These are phyloP conservation scores for Diplosoma virens DNA, from an alignment of 23 tunicate genomes.

Conservation along the genomic window DNA sequence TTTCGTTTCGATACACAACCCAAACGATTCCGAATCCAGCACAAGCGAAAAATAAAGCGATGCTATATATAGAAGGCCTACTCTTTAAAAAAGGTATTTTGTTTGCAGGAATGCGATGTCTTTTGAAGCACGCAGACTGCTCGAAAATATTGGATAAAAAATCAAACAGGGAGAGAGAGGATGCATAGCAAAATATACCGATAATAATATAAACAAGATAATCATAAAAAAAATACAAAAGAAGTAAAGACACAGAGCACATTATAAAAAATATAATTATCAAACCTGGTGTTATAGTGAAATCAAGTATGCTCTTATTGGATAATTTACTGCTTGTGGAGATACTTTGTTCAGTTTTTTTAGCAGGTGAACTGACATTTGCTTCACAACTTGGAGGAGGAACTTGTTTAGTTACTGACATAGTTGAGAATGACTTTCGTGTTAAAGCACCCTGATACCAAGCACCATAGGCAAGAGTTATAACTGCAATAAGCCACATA, in stretches of 20 bases:
- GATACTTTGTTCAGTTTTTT: background rate
- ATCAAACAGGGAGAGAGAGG: constrained; percentile 55
- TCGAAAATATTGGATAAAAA: constrained; percentile 30
- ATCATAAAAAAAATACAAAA: constrained; percentile 82
- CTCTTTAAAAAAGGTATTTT: constrained; percentile 29
- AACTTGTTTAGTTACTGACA: background rate
- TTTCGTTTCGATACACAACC: constrained; percentile 48
- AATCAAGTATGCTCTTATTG: background rate
- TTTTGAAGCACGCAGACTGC: constrained; percentile 43
- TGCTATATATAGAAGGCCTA: constrained; percentile 38
- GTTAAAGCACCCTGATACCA: constrained; percentile 41
- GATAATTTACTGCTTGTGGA: background rate
- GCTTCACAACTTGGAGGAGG: background rate
- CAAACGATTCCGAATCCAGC: constrained; percentile 43
- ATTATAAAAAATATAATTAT: constrained; percentile 54
- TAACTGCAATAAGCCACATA: constrained; percentile 70
- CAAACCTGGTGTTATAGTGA: constrained; percentile 12
- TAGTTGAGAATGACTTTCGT: no score
- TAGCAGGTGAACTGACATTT: no score
- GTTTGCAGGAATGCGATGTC: constrained; percentile 40
- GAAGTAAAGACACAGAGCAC: constrained; percentile 70
- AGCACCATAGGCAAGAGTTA: constrained; percentile 66
- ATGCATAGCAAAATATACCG: constrained; percentile 61
- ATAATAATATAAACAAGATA: constrained; percentile 81
- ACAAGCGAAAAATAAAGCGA: constrained; percentile 41